Conservation (phyloP, 2,113 vertebrate genomes). For the Patagioenas fasciata region DNA sequence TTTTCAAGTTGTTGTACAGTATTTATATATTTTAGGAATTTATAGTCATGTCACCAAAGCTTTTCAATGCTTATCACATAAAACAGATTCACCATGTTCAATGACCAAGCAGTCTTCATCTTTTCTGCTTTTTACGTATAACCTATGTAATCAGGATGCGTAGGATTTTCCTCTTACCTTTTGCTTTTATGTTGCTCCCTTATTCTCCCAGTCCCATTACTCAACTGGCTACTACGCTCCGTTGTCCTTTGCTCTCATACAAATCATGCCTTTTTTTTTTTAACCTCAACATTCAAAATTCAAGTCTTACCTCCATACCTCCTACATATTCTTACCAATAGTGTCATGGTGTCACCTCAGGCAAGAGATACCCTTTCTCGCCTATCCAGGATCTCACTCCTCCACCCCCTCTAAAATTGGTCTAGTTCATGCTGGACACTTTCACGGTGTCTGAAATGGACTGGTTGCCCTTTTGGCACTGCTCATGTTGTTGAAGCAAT, state of each 20-base stretch:
- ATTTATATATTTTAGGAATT: not conserved
- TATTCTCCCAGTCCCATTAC: not conserved
- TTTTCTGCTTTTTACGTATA: not conserved
- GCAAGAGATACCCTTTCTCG: not conserved
- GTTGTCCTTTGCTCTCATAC: not conserved
- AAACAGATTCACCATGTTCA: not conserved
- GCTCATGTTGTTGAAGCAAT: not conserved
- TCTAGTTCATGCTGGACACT: not conserved
- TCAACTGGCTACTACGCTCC: not conserved
- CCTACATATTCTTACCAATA: not conserved
- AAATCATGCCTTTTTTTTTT: fast-evolving
- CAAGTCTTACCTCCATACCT: not conserved
- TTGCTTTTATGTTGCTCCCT: not conserved
- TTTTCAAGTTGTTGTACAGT: not conserved
- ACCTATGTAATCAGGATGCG: not conserved
- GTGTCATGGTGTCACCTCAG: not conserved
- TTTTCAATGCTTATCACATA: not conserved
- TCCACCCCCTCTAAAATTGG: not conserved
- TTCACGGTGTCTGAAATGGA: not conserved
- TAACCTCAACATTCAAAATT: not conserved
- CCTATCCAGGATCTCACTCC: not conserved
- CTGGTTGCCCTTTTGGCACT: not conserved
- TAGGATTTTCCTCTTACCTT: not conserved
- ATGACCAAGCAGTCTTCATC: not conserved
- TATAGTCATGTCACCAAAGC: not conserved